Conservation (phyloP, 2,797 vertebrate species). For the Labroides dimidiatus region DNA sequence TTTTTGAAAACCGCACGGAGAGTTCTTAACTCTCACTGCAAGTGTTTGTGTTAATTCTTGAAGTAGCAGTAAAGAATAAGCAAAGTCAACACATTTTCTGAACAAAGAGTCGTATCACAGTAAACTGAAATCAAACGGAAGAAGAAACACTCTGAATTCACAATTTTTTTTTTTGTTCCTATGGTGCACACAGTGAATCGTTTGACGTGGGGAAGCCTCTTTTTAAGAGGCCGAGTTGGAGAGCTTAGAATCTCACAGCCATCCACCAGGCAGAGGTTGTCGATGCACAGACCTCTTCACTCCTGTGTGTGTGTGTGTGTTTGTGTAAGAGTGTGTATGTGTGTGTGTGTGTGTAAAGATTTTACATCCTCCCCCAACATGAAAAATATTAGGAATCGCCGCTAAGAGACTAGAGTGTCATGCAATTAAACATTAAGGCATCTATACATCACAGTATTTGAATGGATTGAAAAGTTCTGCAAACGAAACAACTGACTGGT, state of each 20-base stretch:
- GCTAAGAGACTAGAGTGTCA: constrained; percentile 91
- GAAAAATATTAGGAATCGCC: constrained; percentile 79
- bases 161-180: constrained; percentile 82
- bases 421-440: constrained; percentile 99
- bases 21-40: constrained; percentile 83
- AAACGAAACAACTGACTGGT: constrained; percentile 96
- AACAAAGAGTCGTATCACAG: constrained; percentile 79
- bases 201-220: constrained; percentile 72
- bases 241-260: constrained; percentile 71
- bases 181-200: constrained; percentile 82
- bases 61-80: constrained; percentile 82
- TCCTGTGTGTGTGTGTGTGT: constrained; percentile 16
- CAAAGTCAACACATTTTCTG: constrained; percentile 74
- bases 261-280: constrained; percentile 91
- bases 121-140: constrained; percentile 80
- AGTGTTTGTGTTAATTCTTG: constrained; percentile 78
- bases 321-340: constrained; percentile 4
- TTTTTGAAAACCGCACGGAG: constrained; percentile 76
- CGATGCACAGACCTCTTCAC: constrained; percentile 77
- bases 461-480: constrained; percentile 91
- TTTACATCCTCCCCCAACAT: constrained; percentile 67
- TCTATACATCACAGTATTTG: constrained; percentile 99
- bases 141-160: constrained; percentile 80
- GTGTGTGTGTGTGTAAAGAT: constrained; percentile 35
- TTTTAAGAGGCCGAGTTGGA: constrained; percentile 68